Base-by-base conservation (phyloP, 1,140 invertebrate genomes). In the Yoshiicerus persimilis region DNA sequence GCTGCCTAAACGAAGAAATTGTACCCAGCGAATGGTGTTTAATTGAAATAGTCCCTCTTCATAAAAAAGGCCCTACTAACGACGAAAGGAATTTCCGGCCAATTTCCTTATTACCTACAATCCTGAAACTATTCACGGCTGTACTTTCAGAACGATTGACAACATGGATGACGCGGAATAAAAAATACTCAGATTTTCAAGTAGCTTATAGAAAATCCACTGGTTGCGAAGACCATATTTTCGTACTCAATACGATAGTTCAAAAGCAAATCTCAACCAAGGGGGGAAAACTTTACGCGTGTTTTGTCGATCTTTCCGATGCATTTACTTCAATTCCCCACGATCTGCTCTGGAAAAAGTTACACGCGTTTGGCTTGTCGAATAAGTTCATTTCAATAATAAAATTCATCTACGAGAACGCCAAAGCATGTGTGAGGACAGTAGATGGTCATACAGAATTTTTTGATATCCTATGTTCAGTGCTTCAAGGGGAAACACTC, bases 401-500 rank as follows among this genome's bases (percentile, higher is more conserved):
- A 75, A 41, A n/a, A n/a, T n/a, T n/a, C n/a, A n/a, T n/a, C n/a
- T n/a, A n/a, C n/a, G n/a, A n/a, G n/a, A n/a, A n/a, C 10, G 75
- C 62, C 9, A 86, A 66, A 85, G 75, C 87, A 27, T 13, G 23
- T 36, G 30, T 88, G 10, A 36, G 75, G 20, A 84, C 83, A n/a
- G 6, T 8, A 11, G 5, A 4, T 2, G 80, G 47, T 16, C 8
- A 11, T 10, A 70, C 23, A 36, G 25, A 86, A 5, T 16, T 2
- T 20, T 27, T 62, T 64, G 62, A 30, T n/a, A n/a, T n/a, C n/a
- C n/a, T n/a, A n/a, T n/a, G n/a, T n/a, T n/a, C n/a, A n/a, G n/a
- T n/a, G n/a, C 84, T 91, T 23, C 90, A 91, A 64, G 91, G 91
- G 9, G 91, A 91, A 70, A 89, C 56, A 13, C 64, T 91, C 2